Evolutionary conservation across 2,888 invertebrate genomes (phyloP).

Genomic region (Thymelicus lineola): DNA sequence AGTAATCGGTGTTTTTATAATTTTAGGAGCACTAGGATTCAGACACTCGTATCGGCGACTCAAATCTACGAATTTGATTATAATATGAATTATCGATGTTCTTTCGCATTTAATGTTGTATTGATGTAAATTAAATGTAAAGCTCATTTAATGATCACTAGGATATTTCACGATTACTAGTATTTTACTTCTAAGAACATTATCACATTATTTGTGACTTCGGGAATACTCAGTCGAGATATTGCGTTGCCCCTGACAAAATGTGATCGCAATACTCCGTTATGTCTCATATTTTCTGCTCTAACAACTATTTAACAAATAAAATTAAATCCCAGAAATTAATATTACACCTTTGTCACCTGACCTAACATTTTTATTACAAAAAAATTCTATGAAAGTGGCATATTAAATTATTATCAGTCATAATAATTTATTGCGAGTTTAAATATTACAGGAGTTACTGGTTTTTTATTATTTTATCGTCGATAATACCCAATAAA

Average conservation of each 20-base stretch:
- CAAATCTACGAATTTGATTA: conserved; percentile 75
- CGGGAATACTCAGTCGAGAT: background rate
- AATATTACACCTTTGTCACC: no score
- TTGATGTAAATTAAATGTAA: conserved; percentile 61
- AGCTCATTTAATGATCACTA: conserved; percentile 70
- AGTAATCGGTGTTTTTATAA: conserved; percentile 73
- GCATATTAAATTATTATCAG: no score
- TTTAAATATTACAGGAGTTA: no score
- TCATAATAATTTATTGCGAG: no score
- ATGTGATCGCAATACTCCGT: conserved; percentile 1
- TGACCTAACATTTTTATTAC: no score
- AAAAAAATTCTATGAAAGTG: no score
- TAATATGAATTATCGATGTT: conserved; percentile 56
- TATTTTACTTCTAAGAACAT: conserved; percentile 5
- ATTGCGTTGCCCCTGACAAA: conserved; percentile 9
- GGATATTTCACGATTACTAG: conserved; percentile 48
- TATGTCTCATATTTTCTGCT: background rate
- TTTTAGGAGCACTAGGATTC: conserved; percentile 73
- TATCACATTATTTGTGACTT: background rate
- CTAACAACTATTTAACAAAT: background rate
- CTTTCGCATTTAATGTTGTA: conserved; percentile 70
- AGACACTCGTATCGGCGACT: conserved; percentile 52
- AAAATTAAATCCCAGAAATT: no score
- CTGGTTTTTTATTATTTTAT: no score
- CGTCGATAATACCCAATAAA: no score